These are phyloP conservation scores for Scylla paramamosain DNA, from an alignment of 1,140 invertebrate species.

Conservation along the genomic window DNA sequence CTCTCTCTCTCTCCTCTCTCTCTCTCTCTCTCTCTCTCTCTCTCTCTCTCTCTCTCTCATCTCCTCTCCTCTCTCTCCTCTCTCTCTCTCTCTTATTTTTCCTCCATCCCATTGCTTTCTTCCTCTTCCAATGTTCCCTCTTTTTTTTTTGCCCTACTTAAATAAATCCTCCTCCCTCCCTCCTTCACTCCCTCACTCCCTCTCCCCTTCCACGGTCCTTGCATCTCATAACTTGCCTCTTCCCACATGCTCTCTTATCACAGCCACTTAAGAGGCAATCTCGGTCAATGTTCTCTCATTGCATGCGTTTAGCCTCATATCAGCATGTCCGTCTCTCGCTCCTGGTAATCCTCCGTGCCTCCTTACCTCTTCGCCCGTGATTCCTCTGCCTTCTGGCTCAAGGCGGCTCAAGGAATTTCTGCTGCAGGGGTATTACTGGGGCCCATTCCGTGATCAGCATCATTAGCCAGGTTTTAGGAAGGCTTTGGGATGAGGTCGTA, in stretches of 20 bases:
- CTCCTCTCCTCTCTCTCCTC: neutral
- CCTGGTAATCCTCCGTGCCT: neutral
- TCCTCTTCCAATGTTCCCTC: neutral
- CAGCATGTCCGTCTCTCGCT: neutral
- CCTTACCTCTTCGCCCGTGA: neutral
- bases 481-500: neutral
- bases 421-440: neutral
- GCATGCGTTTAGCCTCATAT: neutral
- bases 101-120: neutral
- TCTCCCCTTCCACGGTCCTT: neutral
- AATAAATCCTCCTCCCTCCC: neutral
- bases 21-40: conserved; percentile 4
- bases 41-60: neutral
- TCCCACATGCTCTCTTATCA: neutral
- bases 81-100: neutral
- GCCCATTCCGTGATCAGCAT: neutral
- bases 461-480: neutral
- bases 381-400: neutral
- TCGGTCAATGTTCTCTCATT: too few species aligned
- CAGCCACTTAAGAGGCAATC: too few species aligned
- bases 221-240: neutral
- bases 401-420: neutral
- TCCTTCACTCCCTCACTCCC: neutral
- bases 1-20: conserved; percentile 18
- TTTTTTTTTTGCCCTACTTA: neutral